These are phyloP conservation scores for Desmophyllum pertusum DNA, from an alignment of 92 coral and sea anemone species.

Conservation along the genomic window DNA sequence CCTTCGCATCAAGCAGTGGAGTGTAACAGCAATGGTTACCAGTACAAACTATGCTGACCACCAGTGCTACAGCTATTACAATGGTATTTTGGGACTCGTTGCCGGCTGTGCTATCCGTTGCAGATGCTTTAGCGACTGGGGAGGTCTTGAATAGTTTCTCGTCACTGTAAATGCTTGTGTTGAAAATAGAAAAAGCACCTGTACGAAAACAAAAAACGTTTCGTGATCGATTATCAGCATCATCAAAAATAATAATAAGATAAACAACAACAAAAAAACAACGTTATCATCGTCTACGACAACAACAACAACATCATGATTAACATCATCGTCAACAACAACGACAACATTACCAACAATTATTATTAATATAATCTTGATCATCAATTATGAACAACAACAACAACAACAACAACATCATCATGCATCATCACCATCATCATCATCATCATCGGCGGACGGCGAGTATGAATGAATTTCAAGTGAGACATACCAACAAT, in stretches of 20 bases:
- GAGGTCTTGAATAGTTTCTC: conserved; percentile 5
- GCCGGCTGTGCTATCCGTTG: background rate
- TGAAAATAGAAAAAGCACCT: conserved; percentile 36
- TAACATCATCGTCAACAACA: background rate
- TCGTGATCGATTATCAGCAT: background rate
- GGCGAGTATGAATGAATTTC: too few species aligned
- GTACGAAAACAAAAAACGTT: background rate
- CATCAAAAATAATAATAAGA: background rate
- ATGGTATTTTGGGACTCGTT: background rate
- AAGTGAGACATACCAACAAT: too few species aligned
- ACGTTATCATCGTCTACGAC: background rate
- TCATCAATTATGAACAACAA: too few species aligned
- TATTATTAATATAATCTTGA: too few species aligned
- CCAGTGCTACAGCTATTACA: conserved; percentile 41
- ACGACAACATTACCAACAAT: background rate
- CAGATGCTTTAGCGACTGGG: background rate
- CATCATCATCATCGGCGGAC: background rate
- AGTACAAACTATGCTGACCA: conserved; percentile 15
- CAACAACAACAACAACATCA: background rate
- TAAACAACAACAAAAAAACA: background rate
- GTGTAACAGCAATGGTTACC: background rate
- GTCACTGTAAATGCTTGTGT: conserved; percentile 33
- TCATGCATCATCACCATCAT: background rate
- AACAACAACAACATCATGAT: background rate
- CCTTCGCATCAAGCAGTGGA: conserved; percentile 18